Conservation (phyloP, 2,113 vertebrate species). For the Heterocephalus glaber region DNA sequence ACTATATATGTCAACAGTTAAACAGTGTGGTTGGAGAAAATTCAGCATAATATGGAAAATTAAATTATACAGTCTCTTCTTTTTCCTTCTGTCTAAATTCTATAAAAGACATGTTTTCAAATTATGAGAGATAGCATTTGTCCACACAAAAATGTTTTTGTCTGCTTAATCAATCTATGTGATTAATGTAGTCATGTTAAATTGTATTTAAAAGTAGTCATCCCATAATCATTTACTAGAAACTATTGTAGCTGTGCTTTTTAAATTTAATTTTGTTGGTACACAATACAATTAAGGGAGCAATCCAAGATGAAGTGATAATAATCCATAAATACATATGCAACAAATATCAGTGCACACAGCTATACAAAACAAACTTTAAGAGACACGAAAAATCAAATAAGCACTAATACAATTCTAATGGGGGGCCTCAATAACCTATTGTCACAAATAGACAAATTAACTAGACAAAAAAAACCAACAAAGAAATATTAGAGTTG, state of each 20-base stretch:
- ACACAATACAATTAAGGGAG: not conserved
- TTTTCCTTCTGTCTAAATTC: not conserved
- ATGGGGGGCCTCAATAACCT: not conserved
- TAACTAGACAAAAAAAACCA: not conserved
- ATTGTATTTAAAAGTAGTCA: not conserved
- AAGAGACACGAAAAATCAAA: not conserved
- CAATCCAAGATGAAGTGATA: not conserved
- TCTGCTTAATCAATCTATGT: not conserved
- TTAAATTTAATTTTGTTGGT: not conserved
- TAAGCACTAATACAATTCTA: not conserved
- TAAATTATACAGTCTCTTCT: not conserved
- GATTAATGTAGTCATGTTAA: constrained; percentile 25
- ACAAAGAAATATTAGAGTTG: not conserved
- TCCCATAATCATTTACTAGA: not conserved
- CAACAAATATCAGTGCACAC: not conserved
- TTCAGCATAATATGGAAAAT: not conserved
- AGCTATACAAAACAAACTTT: not conserved
- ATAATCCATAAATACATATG: no score
- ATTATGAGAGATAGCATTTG: not conserved
- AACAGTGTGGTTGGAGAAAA: not conserved
- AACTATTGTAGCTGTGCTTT: not conserved
- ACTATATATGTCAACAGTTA: not conserved
- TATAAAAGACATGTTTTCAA: not conserved
- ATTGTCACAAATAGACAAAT: not conserved
- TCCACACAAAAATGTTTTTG: not conserved